Base-by-base conservation (phyloP, 2,113 vertebrate species). In the Vulpes ferrilata region DNA sequence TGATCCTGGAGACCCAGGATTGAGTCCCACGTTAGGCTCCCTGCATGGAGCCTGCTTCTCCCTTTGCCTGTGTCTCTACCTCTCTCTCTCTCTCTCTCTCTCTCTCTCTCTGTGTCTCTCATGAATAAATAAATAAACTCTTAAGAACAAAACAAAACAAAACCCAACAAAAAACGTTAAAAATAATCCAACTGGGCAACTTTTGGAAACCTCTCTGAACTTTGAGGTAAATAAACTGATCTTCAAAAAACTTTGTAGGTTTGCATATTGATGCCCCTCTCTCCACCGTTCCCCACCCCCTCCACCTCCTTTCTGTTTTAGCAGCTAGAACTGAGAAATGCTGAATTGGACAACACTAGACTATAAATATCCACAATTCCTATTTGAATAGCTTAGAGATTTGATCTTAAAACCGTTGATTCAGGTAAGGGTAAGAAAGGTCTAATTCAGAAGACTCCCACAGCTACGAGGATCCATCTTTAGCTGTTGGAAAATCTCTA, bases 221-320 rank as follows among this genome's bases (percentile, higher is more conserved):
- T 60, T 88, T 88, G n/a, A 62, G 22, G 60, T 27, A 65, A 65
- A 38, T 80, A 82, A 93, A 82, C 5, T 71, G 74, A 95, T 92
- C 1, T 76, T 89, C 5, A 11, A 71, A 71, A 35, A 80, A 19
- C 12, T 53, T 57, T 84, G 16, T 71, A 67, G 27, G 3, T 74
- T 74, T 90, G 19, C 10, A 19, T 60, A 9, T 53, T 35, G 87
- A 27, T 86, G 48, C 19, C 35, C 69, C 83, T 73, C 9, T 48
- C 1, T 7, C 43, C 43, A 43, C 43, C 43, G 43, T 43, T 43
- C 43, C 43, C 43, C 43, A 43, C 43, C 30, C 30, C 65, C 6
- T 16, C 13, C 32, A 55, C 11, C 15, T 35, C 84, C 79, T 80
- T 27, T 67, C 1, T 10, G 22, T 19, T 84, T 84, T 3, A 81